Base-by-base conservation (phyloP, 1,140 invertebrate species). In the Zaprionus africanus region DNA sequence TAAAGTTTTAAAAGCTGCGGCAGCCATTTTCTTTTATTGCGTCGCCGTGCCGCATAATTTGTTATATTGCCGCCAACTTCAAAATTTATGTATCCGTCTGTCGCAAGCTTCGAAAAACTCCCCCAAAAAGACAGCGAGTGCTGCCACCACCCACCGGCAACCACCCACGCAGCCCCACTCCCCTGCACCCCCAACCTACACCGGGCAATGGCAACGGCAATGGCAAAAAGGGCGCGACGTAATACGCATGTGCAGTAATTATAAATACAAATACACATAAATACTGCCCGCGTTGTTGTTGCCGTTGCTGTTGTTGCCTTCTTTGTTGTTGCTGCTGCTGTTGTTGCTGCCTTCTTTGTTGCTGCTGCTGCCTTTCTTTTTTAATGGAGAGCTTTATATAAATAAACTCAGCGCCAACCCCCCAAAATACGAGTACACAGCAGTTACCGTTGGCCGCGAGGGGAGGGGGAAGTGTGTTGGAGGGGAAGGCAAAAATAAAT, bases 231-330 rank as follows among this genome's bases (percentile, higher is more conserved):
- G 73, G 68, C 57, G 68, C 73, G 36, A 24, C 67, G 67, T 77
- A 90, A 80, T 90, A 90, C 86, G 86, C 86, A 90, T 90, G 86
- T 90, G 86, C 86, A 90, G 86, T 90, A 90, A 90, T 90, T 90
- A 90, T 90, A 90, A 90, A 90, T 90, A 90, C 86, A 90, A 90
- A 90, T 90, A 90, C 80, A 90, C 85, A 90, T 90, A 85, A 82
- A 85, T 90, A 90, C 71, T 66, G 66, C 54, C 68, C 56, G 36
- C 56, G 68, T 53, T 76, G 58, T 28, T 76, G 24, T 26, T 43
- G 12, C 38, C 60, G 17, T 26, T 57, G 56, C 6, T 59, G 31
- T 43, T 69, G 77, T 61, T 77, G 82, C 79, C 17, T 28, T 72
- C 17, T 28, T 72, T 62, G 12, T 38, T 38, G 41, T 13, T 43